These are phyloP conservation scores for Horisme vitalbata DNA, from an alignment of 2,888 invertebrate species.

Conservation along the genomic window DNA sequence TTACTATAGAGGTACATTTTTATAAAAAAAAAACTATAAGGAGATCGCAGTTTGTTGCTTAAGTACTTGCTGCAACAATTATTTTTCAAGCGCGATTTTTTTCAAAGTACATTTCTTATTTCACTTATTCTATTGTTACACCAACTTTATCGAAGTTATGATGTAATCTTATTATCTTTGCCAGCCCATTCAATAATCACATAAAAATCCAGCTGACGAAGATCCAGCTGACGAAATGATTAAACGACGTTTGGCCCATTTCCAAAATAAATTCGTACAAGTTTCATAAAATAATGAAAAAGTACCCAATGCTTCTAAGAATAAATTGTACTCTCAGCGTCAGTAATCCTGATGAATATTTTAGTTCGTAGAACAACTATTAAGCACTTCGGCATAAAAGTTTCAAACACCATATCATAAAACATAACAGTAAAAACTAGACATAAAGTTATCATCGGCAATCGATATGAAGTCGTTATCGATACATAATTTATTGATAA, in stretches of 20 bases:
- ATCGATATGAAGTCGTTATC: slow-evolving; percentile 34
- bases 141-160: neutral
- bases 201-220: neutral
- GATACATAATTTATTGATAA: slow-evolving; percentile 36
- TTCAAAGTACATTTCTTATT: no score
- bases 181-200: neutral
- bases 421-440: neutral
- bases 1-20: neutral
- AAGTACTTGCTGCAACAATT: no score
- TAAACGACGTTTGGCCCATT: slow-evolving; percentile 10
- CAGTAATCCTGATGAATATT: no score
- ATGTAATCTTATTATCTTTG: neutral
- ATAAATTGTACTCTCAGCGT: no score
- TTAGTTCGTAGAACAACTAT: no score
- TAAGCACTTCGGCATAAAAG: neutral
- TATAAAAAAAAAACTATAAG: no score
- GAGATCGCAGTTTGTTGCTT: no score
- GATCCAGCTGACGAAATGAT: slow-evolving; percentile 5
- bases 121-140: neutral
- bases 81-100: no score
- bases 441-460: slow-evolving; percentile 5
- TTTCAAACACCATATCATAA: neutral
- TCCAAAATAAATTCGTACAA: slow-evolving; percentile 14
- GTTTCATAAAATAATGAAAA: slow-evolving; percentile 1
- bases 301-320: neutral